Conservation (phyloP, 2,113 vertebrate genomes). For the Tychaedon coryphoeus region DNA sequence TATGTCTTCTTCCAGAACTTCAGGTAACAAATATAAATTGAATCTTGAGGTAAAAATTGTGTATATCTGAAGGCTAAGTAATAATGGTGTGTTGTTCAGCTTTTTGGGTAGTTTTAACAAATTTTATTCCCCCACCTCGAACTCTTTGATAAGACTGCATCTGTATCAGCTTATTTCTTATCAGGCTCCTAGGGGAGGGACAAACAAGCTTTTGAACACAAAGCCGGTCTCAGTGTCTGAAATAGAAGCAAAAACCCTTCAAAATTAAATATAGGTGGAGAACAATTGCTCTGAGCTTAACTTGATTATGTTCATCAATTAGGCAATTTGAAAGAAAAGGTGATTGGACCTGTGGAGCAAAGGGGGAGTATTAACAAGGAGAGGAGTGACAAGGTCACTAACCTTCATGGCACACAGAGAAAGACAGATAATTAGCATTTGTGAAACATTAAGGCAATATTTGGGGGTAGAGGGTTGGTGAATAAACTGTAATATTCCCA, state of each 20-base stretch:
- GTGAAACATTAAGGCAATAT: slow-evolving; percentile 20
- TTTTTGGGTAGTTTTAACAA: background rate
- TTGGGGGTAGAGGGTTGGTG: background rate
- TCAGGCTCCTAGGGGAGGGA: background rate
- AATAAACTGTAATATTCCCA: background rate
- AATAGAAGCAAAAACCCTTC: background rate
- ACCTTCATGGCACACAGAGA: background rate
- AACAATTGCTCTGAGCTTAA: slow-evolving; percentile 26
- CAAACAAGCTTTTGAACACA: background rate
- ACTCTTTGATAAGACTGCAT: background rate
- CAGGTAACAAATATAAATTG: background rate
- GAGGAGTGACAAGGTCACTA: slow-evolving; percentile 3
- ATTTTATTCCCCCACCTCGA: background rate
- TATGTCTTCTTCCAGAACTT: background rate
- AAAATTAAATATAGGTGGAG: slow-evolving; percentile 12
- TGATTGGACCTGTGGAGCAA: background rate
- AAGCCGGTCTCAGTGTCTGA: background rate
- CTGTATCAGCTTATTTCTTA: background rate
- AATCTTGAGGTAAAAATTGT: background rate
- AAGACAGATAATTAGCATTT: slow-evolving; percentile 33
- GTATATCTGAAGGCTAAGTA: background rate
- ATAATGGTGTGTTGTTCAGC: background rate
- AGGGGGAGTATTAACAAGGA: slow-evolving; percentile 48
- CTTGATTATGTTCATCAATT: slow-evolving; percentile 53
- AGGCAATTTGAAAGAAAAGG: slow-evolving; percentile 56